These are phyloP conservation scores for Chrysolina americana DNA, from an alignment of 2,888 invertebrate species.

Conservation along the genomic window DNA sequence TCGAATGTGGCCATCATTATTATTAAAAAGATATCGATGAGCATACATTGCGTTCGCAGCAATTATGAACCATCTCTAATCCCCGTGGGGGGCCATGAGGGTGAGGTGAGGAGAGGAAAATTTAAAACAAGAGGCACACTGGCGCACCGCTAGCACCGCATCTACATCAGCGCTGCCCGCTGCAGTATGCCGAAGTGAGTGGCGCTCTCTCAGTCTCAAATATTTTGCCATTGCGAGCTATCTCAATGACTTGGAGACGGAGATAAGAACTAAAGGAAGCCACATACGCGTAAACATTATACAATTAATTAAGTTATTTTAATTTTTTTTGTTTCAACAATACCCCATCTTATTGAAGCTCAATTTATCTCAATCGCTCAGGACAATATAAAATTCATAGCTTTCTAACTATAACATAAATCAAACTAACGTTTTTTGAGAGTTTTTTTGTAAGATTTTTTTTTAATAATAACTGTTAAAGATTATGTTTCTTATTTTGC, in stretches of 20 bases:
- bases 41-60: conserved; percentile 54
- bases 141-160: conserved; percentile 17
- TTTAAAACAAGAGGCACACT: conserved; percentile 51
- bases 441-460: too few relatives aligned
- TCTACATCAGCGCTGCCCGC: conserved; percentile 29
- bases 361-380: too few relatives aligned
- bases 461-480: too few relatives aligned
- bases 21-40: conserved; percentile 57
- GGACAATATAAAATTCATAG: too few relatives aligned
- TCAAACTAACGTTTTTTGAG: too few relatives aligned
- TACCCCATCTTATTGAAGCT: too few relatives aligned
- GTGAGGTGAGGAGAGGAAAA: conserved; percentile 40
- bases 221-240: conserved; percentile 38
- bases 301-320: too few relatives aligned
- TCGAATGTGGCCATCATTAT: conserved; percentile 29
- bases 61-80: conserved; percentile 57
- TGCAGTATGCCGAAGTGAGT: conserved; percentile 52
- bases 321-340: too few relatives aligned
- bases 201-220: conserved; percentile 49
- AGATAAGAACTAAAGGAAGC: conserved; percentile 49
- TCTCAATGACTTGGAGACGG: conserved; percentile 41
- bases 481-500: too few relatives aligned
- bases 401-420: too few relatives aligned
- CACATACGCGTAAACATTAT: conserved; percentile 35
- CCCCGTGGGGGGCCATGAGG: conserved; percentile 39